Conservation (phyloP, 2,797 vertebrate species). For the Sphenopsis melanotis region DNA sequence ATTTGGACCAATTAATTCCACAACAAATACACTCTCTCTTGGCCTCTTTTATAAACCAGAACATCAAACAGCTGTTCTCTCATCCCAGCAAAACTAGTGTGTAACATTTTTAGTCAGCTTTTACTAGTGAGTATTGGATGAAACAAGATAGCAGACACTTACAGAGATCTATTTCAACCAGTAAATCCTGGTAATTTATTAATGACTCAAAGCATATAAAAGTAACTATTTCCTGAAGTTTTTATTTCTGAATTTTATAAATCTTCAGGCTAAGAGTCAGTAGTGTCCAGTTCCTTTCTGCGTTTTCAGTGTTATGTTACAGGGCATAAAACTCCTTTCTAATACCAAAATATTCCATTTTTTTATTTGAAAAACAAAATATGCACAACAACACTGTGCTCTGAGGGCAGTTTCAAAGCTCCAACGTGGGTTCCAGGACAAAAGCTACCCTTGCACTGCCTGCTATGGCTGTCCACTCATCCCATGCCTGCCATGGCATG, state of each 20-base stretch:
- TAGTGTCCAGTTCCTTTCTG: neutral
- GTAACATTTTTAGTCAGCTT: neutral
- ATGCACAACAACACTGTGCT: neutral
- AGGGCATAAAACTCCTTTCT: neutral
- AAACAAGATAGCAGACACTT: constrained; percentile 16
- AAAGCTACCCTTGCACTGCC: neutral
- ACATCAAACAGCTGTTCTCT: constrained; percentile 62
- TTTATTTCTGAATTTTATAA: constrained; percentile 22
- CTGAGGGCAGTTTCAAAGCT: neutral
- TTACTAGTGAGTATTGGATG: neutral
- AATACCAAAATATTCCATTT: neutral
- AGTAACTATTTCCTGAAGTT: constrained; percentile 1
- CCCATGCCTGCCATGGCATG: neutral
- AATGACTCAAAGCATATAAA: neutral
- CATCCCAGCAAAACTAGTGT: neutral
- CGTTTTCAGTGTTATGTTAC: neutral
- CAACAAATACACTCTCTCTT: constrained; percentile 45
- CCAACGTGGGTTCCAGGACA: rapidly evolving
- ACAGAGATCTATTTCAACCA: neutral
- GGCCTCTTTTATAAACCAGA: constrained; percentile 42
- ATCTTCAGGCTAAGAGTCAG: neutral
- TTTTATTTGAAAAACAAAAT: neutral
- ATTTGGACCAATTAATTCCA: constrained; percentile 60
- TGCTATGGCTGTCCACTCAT: neutral
- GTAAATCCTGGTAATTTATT: constrained; percentile 33